Percentiles rank a stretch among this genome's conserved stretches.
These are phyloP conservation scores for Phaonia tiefii DNA, from an alignment of 2,888 invertebrate genomes.

Conservation along the genomic window DNA sequence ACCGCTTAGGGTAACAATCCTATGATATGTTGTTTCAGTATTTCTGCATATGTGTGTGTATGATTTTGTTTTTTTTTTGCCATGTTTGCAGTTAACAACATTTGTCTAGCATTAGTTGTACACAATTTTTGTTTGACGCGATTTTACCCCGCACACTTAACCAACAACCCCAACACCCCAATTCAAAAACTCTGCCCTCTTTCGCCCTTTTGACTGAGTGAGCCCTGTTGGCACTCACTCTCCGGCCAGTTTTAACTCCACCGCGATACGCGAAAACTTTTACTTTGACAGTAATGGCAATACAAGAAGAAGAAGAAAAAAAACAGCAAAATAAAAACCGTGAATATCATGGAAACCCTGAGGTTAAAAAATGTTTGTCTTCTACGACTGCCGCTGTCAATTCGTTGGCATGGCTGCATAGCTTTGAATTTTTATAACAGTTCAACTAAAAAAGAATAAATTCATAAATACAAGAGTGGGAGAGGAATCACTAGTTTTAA, in stretches of 20 bases:
- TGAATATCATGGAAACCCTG: not conserved
- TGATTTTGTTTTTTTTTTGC: conserved; percentile 19
- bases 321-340: conserved; percentile 14
- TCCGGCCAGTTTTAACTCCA: not conserved
- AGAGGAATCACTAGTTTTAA: conserved; percentile 28
- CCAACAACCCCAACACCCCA: not conserved
- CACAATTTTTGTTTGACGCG: conserved; percentile 4
- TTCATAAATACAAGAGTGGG: not conserved
- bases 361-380: not conserved
- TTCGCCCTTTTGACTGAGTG: not conserved
- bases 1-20: conserved; percentile 39
- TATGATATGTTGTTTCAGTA: conserved; percentile 27
- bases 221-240: not conserved
- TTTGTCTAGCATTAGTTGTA: conserved; percentile 63
- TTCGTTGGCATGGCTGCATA: not conserved
- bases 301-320: too few species aligned
- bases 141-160: too few species aligned
- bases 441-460: not conserved
- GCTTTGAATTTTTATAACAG: conserved; percentile 1
- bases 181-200: not conserved
- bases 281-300: conserved; percentile 39
- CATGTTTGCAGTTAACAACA: conserved; percentile 53
- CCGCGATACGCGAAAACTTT: conserved; percentile 26
- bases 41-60: not conserved
- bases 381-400: not conserved